A percentile compares a stretch with the other conserved stretches of the same genome.
Evolutionary conservation across 1,140 invertebrate species (phyloP).

Genomic region (Drosophila pectinifera): DNA sequence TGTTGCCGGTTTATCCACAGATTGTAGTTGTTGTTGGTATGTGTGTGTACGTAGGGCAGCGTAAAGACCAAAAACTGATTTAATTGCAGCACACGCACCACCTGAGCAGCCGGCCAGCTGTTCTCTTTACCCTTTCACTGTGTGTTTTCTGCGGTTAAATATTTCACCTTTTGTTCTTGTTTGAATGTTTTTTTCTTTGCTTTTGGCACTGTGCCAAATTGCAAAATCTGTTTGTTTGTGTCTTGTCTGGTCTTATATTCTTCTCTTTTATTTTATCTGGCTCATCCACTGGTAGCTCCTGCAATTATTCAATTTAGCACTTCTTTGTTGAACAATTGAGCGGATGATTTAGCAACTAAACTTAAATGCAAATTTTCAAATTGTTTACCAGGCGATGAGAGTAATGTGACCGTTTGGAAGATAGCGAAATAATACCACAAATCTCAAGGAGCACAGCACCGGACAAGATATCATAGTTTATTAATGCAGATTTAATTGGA

Average conservation of each 20-base stretch:
- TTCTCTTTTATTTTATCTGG: conserved; percentile 7
- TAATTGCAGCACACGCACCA: conserved; percentile 1
- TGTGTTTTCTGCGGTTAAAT: conserved; percentile 26
- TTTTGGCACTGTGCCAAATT: conserved; percentile 43
- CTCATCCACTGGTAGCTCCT: neutral
- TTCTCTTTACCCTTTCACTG: conserved; percentile 24
- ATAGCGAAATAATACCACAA: neutral
- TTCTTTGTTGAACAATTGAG: conserved; percentile 31
- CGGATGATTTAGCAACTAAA: conserved; percentile 21
- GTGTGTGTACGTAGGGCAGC: conserved; percentile 41
- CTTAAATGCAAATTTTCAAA: conserved; percentile 38
- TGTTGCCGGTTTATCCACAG: conserved; percentile 35
- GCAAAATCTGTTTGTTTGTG: conserved; percentile 33
- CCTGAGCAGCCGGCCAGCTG: conserved; percentile 27
- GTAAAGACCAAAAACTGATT: conserved; percentile 7
- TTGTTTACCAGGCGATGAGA: conserved; percentile 36
- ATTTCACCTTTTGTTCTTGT: conserved; percentile 17
- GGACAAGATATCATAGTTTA: neutral
- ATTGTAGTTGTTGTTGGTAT: conserved; percentile 12
- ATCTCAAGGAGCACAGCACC: neutral
- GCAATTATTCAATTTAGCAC: conserved; percentile 34
- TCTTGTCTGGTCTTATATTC: conserved; percentile 2
- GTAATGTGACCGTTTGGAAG: conserved; percentile 10
- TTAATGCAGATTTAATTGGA: too few relatives aligned
- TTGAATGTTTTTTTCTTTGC: conserved; percentile 2